phyloP scores from a whole-genome alignment of 2,888 invertebrate genomes.

The Mylabris sibirica region DNA sequence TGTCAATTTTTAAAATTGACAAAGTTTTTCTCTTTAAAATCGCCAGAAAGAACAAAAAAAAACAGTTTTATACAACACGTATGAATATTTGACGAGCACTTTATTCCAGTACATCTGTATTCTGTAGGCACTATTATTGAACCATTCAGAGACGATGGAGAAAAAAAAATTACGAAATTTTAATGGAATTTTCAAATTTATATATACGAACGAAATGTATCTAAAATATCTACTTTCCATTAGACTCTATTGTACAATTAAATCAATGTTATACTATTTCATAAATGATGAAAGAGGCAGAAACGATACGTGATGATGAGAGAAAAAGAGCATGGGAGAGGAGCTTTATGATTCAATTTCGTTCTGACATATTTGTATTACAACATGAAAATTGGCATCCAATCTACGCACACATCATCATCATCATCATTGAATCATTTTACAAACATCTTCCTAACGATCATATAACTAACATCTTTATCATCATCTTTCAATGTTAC shows the following conservation, averaged over 20 bases:
- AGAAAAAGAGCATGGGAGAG: background rate
- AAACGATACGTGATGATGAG: background rate
- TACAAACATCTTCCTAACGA: background rate
- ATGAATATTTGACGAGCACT: background rate
- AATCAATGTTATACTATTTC: background rate
- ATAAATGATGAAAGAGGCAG: background rate
- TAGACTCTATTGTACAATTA: background rate
- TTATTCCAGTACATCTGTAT: conserved; percentile 2
- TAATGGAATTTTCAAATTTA: background rate
- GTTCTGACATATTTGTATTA: conserved; percentile 1
- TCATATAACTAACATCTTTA: background rate
- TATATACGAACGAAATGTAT: background rate
- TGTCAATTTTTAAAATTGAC: background rate
- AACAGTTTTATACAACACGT: background rate
- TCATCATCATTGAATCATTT: background rate
- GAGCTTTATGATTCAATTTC: background rate
- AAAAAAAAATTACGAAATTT: background rate
- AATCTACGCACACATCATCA: background rate
- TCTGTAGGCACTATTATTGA: background rate
- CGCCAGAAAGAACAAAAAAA: background rate
- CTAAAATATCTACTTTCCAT: background rate
- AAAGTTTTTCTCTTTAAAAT: background rate
- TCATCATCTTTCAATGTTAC: background rate
- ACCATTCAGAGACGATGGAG: background rate
- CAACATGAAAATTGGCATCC: background rate